Conservation (phyloP, 2,797 vertebrate species). For the Sebastes trivittatus region DNA sequence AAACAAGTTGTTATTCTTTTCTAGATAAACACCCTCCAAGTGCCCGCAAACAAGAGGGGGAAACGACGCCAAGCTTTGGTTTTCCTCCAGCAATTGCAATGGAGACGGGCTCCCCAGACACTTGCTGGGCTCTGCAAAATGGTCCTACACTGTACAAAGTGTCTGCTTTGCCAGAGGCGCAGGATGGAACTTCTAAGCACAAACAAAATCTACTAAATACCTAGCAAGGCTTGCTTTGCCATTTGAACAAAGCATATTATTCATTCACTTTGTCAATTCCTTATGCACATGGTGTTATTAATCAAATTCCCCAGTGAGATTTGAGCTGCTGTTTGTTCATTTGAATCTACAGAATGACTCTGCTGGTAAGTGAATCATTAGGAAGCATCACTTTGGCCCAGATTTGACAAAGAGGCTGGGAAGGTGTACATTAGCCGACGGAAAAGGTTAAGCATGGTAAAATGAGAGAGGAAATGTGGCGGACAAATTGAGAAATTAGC, state of each 20-base stretch:
- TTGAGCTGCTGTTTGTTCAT: constrained; percentile 65
- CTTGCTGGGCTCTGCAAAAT: constrained; percentile 62
- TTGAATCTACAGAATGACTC: constrained; percentile 64
- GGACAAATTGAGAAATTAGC: constrained; percentile 87
- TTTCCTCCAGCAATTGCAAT: constrained; percentile 75
- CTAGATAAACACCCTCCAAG: constrained; percentile 81
- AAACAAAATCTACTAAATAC: constrained; percentile 75
- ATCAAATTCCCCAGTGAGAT: constrained; percentile 69
- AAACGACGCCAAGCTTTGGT: constrained; percentile 69
- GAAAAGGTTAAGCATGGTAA: constrained; percentile 79
- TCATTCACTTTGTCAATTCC: constrained; percentile 67
- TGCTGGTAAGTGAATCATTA: constrained; percentile 73
- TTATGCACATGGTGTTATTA: constrained; percentile 68
- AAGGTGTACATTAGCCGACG: constrained; percentile 70
- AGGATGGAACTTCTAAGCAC: constrained; percentile 75
- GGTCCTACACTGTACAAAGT: constrained; percentile 68
- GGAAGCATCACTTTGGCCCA: constrained; percentile 74
- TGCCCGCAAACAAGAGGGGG: constrained; percentile 75
- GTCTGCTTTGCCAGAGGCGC: constrained; percentile 70
- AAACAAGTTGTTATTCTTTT: constrained; percentile 84
- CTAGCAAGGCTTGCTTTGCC: constrained; percentile 43
- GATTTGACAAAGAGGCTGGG: constrained; percentile 72
- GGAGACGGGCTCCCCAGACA: constrained; percentile 75
- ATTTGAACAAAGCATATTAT: constrained; percentile 73
- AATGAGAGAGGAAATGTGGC: constrained; percentile 69